Evolutionary conservation across 2,797 vertebrate species (phyloP), one percentile per base, ranked within the genome.

Genomic region (Sternotherus odoratus): DNA sequence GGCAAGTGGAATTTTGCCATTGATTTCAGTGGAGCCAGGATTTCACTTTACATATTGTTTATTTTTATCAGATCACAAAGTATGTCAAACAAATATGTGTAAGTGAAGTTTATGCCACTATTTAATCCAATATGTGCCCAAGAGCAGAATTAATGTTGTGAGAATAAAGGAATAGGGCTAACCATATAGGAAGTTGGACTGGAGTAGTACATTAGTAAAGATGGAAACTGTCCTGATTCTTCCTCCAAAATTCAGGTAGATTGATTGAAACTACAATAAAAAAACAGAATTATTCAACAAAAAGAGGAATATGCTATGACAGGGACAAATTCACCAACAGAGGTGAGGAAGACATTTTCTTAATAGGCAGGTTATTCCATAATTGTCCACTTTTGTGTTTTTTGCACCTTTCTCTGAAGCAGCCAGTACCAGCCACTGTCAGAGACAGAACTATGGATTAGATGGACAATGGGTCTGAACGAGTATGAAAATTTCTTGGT

Each of bases 191-290:
- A 1, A 81, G 39, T 15, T 74, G 1, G 1, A 49, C 87, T 83
- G 79, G 50, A 16, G 24, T 23, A 13, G 17, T 63, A 56, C 21
- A 16, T 28, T n/a, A n/a, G 33, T 63, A 63, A 69, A 0, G 26
- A 43, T 53, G 51, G 86, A 77, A 88, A 83, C 33, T 66, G 66
- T 11, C 15, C 24, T 13, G 80, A 36, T 15, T 50, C 89, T 8
- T 46, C 57, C 81, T 83, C 83, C 80, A 74, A 92, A 88, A 90
- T 48, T 56, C 60, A 3, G 19, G 24, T 51, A 88, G 94, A 91
- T 4, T 23, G 4, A 5, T 66, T 19, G 33, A n/a, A 94, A 66
- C 57, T 24, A 15, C 2, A 80, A 4, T 6, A 51, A 5, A 2
- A 2, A 51, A 13, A 89, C 83, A 86, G 1, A 1, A 81, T 24